Evolutionary conservation across 2,113 vertebrate genomes (phyloP).

Genomic region (Columba janthina): DNA sequence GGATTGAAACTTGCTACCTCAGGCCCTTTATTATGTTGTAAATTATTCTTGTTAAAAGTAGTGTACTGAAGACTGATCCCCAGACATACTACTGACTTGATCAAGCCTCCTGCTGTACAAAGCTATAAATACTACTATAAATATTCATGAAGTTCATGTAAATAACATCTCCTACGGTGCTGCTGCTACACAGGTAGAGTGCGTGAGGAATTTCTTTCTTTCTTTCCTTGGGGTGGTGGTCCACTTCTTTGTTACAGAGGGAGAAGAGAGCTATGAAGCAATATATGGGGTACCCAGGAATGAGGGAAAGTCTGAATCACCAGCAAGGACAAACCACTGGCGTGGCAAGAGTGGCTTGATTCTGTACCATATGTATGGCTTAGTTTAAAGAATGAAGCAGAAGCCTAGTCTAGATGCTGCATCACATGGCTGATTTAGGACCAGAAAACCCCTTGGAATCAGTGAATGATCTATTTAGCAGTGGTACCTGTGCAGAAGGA

Average conservation of each 20-base stretch:
- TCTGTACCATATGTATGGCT: neutral
- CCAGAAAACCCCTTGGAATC: neutral
- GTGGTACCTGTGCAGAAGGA: neutral
- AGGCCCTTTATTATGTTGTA: constrained; percentile 35
- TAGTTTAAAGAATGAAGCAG: neutral
- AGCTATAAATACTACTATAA: constrained; percentile 66
- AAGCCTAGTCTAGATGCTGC: neutral
- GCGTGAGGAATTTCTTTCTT: neutral
- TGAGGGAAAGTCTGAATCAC: neutral
- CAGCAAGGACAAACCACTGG: neutral
- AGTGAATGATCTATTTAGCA: neutral
- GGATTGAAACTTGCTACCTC: neutral
- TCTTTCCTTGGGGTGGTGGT: neutral
- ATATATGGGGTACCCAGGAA: neutral
- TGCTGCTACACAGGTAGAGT: constrained; percentile 37
- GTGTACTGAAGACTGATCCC: constrained; percentile 12
- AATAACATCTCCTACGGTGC: constrained; percentile 51
- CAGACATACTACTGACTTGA: constrained; percentile 60
- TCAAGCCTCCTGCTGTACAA: constrained; percentile 61
- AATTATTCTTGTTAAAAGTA: constrained; percentile 41
- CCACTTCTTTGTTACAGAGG: neutral
- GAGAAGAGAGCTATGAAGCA: neutral
- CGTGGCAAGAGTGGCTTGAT: neutral
- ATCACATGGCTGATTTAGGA: neutral
- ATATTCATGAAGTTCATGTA: constrained; percentile 70